Percentiles rank a stretch among this genome's conserved stretches.
Conservation (phyloP, 1,140 invertebrate genomes). For the Aradophagus sp. region DNA sequence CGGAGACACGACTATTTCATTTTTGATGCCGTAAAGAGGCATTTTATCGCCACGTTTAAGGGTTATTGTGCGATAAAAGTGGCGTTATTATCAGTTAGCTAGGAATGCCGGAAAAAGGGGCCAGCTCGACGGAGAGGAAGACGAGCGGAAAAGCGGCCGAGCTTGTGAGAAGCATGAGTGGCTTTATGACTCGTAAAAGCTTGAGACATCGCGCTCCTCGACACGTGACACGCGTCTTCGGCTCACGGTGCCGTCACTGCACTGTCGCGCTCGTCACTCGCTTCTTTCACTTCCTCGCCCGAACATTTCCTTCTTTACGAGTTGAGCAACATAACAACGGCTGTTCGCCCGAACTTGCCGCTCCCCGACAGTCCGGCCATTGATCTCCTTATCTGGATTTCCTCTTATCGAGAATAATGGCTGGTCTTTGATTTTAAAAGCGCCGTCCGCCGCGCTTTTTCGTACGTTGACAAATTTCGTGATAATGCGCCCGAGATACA, state of each 20-base stretch:
- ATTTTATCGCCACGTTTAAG: constrained; percentile 73
- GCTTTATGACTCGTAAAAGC: constrained; percentile 75
- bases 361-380: constrained; percentile 14
- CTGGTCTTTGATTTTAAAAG: constrained; percentile 13
- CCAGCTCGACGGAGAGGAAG: constrained; percentile 54
- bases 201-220: constrained; percentile 63
- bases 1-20: constrained; percentile 68
- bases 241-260: constrained; percentile 48
- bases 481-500: not conserved
- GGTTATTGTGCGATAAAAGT: constrained; percentile 76
- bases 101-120: constrained; percentile 56
- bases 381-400: constrained; percentile 39
- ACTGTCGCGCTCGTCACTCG: constrained; percentile 52
- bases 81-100: constrained; percentile 75
- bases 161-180: constrained; percentile 71
- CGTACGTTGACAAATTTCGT: constrained; percentile 9
- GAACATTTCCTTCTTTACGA: constrained; percentile 52
- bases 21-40: constrained; percentile 71
- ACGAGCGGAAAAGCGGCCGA: constrained; percentile 61
- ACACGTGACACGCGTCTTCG: constrained; percentile 60
- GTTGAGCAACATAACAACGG: constrained; percentile 46
- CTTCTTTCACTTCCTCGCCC: constrained; percentile 42
- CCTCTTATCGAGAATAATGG: constrained; percentile 34
- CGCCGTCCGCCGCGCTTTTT: constrained; percentile 4
- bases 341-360: constrained; percentile 21